Evolutionary conservation across 2,113 vertebrate genomes (phyloP).

Genomic region (Ctenomys sociabilis): DNA sequence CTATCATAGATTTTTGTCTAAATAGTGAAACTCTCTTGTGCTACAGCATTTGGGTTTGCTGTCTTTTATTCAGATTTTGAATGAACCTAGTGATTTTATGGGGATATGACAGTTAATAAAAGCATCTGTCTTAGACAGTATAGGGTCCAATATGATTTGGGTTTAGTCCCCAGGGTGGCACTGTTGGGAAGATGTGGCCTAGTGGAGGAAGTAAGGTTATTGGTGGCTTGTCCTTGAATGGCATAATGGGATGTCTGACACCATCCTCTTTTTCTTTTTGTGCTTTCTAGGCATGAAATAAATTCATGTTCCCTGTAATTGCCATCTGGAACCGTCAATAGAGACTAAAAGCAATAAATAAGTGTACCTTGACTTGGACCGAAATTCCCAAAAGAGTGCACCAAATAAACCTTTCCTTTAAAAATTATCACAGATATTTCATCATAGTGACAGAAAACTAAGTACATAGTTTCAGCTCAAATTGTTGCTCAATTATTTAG

Average conservation of each 20-base stretch:
- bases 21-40: neutral
- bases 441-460: neutral
- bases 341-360: neutral
- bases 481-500: neutral
- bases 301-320: neutral
- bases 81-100: neutral
- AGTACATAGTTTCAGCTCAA: neutral
- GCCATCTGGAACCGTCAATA: neutral
- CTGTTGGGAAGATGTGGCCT: neutral
- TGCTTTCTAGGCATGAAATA: neutral
- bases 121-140: neutral
- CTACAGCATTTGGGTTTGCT: neutral
- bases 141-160: neutral
- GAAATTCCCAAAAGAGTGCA: neutral
- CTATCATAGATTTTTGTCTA: neutral
- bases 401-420: neutral
- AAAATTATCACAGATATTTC: neutral
- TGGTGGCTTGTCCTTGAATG: neutral
- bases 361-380: neutral
- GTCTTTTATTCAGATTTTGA: neutral
- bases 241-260: neutral
- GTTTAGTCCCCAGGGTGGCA: neutral
- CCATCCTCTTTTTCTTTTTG: neutral
- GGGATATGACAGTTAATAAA: neutral
- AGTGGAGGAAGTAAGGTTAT: neutral